Evolutionary conservation across 2,113 vertebrate species (phyloP).

Genomic region (Tragelaphus buxtoni): DNA sequence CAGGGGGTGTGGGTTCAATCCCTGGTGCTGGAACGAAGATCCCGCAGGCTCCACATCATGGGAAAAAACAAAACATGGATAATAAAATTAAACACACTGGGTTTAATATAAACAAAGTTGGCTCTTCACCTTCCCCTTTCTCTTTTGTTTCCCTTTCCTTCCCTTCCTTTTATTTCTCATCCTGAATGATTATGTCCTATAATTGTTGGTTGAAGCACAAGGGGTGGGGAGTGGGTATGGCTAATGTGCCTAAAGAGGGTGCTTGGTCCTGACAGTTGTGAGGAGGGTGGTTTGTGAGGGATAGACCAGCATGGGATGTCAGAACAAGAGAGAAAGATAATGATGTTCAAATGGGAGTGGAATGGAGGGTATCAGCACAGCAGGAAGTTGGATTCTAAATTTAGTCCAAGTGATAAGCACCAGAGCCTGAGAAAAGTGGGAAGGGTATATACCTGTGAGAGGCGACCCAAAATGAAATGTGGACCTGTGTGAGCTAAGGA

Average conservation of each 20-base stretch:
- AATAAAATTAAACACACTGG: not conserved
- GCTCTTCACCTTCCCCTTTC: not conserved
- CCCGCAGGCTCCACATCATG: not conserved
- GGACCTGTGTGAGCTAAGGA: not conserved
- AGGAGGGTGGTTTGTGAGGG: not conserved
- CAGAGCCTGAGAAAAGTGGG: not conserved
- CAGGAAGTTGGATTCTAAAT: not conserved
- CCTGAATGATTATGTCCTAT: not conserved
- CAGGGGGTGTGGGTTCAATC: not conserved
- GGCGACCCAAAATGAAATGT: not conserved
- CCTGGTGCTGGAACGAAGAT: not conserved
- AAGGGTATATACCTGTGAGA: not conserved
- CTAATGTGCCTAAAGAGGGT: not conserved
- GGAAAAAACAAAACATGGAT: not conserved
- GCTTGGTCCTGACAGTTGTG: not conserved
- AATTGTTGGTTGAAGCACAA: not conserved
- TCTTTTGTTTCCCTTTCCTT: not conserved
- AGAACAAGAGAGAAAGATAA: not conserved
- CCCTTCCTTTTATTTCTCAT: not conserved
- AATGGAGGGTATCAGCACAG: not conserved
- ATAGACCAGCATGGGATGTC: not conserved
- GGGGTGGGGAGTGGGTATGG: not conserved
- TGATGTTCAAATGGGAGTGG: not conserved
- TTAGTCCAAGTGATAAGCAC: not conserved
- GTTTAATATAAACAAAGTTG: not conserved